Base-by-base conservation (phyloP, 1,140 invertebrate species). In the Achroia grisella region DNA sequence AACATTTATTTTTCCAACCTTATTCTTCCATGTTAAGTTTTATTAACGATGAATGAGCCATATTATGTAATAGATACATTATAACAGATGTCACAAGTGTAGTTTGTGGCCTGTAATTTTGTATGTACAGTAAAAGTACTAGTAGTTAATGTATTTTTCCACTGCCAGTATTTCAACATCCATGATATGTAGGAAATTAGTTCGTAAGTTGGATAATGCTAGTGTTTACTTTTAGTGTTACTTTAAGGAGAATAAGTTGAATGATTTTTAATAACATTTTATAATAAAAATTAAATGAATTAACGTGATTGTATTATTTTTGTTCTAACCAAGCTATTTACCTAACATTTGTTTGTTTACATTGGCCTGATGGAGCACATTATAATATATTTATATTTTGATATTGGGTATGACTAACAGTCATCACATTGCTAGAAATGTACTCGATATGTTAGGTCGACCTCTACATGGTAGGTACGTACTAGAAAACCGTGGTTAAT, bases 91-190 rank as follows among this genome's bases (percentile, higher is more conserved):
- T 43, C 35, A 44, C 34, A 43, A 47, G 35, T 35, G 32, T 33
- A 17, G 42, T n/a, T n/a, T 11, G 40, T 52, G 44, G 44, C 48
- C 49, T 49, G 31, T 48, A 59, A 54, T 46, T 44, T 37, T 58
- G 56, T 23, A 23, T 63, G 53, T 55, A 62, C 42, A 51, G 55
- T 62, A 61, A 55, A 52, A 59, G 5, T 17, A 37, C 13, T 31
- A 41, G 42, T 75, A 72, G 59, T 53, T 71, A 70, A 72, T 71
- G 70, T 86, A 86, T 84, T 86, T 85, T 86, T 86, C 75, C 85
- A 87, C 83, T 87, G 83, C 85, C 85, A 87, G 85, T 87, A 86
- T 86, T 87, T 82, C 74, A 83, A 73, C 72, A 85, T 83, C 67
- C 68, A 77, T 73, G 56, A 71, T 67, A 56, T 53, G 51, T 72